Evolutionary conservation across 2,888 invertebrate genomes (phyloP).

Genomic region (Brachypterus glaber): DNA sequence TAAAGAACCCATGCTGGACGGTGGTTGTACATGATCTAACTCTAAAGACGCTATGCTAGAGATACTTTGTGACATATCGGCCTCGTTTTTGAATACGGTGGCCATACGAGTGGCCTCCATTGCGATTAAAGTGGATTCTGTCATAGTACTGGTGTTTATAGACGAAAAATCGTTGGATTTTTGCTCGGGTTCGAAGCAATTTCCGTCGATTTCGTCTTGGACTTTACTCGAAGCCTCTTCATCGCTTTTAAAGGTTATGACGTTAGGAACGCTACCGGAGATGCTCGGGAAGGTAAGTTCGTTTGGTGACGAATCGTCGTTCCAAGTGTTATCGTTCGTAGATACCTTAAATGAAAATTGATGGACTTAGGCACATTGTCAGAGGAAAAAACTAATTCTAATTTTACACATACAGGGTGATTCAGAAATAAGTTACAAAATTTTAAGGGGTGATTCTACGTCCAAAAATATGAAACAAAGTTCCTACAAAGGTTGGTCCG

Average conservation of each 20-base stretch:
- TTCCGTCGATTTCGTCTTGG: slow-evolving; percentile 23
- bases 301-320: slow-evolving; percentile 68
- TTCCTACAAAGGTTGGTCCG: too few relatives aligned
- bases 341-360: slow-evolving; percentile 21
- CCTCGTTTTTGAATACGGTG: slow-evolving; percentile 45
- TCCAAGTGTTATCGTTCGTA: slow-evolving; percentile 62
- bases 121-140: slow-evolving; percentile 62
- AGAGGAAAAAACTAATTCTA: too few relatives aligned
- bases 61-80: slow-evolving; percentile 50
- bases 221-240: slow-evolving; percentile 13
- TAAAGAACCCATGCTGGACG: slow-evolving; percentile 63
- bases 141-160: slow-evolving; percentile 51
- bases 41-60: slow-evolving; percentile 55
- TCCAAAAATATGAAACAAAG: too few relatives aligned
- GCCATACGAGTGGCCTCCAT: slow-evolving; percentile 65
- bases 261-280: slow-evolving; percentile 63
- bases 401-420: too few relatives aligned
- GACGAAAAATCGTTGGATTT: slow-evolving; percentile 41
- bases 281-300: slow-evolving; percentile 75
- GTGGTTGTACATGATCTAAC: slow-evolving; percentile 65
- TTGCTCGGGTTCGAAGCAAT: slow-evolving; percentile 21
- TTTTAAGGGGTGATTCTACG: too few relatives aligned
- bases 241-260: slow-evolving; percentile 59
- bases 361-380: too few relatives aligned
- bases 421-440: too few relatives aligned